These are phyloP conservation scores for Enteromius afrohamiltoni DNA, from an alignment of 2,797 vertebrate genomes.

Conservation along the genomic window DNA sequence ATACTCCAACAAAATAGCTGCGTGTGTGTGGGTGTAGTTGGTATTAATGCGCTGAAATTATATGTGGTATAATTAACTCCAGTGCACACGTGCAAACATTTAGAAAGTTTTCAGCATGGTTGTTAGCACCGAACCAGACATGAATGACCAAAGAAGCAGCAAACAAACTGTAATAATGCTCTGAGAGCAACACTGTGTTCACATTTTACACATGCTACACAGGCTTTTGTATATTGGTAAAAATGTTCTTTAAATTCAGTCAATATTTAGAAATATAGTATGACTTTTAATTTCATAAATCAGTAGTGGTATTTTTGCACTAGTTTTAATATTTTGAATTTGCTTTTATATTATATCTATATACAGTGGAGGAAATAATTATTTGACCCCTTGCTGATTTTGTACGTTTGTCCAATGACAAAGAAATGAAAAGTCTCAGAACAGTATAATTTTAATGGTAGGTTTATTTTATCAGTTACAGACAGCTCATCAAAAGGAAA, in stretches of 20 bases:
- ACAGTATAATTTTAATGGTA: too few species aligned
- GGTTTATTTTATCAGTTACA: too few species aligned
- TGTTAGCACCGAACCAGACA: constrained; percentile 24
- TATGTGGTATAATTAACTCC: constrained; percentile 27
- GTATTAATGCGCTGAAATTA: constrained; percentile 54
- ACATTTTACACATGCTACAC: too few species aligned
- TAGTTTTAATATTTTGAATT: not conserved
- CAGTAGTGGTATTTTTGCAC: not conserved
- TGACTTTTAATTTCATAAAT: too few species aligned
- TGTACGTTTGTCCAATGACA: too few species aligned
- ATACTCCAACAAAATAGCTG: constrained; percentile 43
- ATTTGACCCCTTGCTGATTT: too few species aligned
- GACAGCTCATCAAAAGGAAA: too few species aligned
- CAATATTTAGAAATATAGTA: not conserved
- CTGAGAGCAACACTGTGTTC: not conserved
- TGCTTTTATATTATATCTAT: not conserved
- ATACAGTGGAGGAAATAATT: too few species aligned
- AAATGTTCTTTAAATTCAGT: not conserved
- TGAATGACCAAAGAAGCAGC: constrained; percentile 50
- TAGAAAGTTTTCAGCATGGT: constrained; percentile 17
- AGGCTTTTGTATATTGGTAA: not conserved
- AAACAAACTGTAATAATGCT: constrained; percentile 67
- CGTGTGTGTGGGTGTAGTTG: constrained; percentile 43
- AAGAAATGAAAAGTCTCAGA: too few species aligned
- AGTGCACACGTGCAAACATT: constrained; percentile 25